Percentiles rank a stretch among this genome's conserved stretches.
phyloP scores from a whole-genome alignment of 2,113 vertebrate species.

The Pitta sordida region DNA sequence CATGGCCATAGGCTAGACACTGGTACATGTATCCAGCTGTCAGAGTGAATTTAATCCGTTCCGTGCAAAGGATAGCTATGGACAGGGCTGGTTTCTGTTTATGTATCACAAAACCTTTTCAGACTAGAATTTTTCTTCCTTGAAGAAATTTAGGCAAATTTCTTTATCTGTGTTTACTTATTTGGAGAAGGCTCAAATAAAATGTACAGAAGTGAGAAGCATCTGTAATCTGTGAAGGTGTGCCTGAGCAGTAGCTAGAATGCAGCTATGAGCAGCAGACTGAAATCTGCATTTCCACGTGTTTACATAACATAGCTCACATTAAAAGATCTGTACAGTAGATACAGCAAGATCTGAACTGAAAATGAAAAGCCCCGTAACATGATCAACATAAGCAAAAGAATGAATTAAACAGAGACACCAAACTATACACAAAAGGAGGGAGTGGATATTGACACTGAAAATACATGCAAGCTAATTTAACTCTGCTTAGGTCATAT shows the following conservation, averaged over 20 bases:
- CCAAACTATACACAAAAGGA: background rate
- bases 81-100: slow-evolving; percentile 48
- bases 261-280: background rate
- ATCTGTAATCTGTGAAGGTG: background rate
- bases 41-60: slow-evolving; percentile 65
- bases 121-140: background rate
- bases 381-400: background rate
- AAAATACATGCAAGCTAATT: background rate
- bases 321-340: background rate
- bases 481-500: background rate
- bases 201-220: background rate
- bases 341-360: background rate
- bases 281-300: background rate
- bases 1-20: slow-evolving; percentile 51
- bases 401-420: background rate
- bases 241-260: background rate
- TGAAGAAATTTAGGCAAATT: background rate
- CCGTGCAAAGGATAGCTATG: slow-evolving; percentile 40
- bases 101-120: background rate
- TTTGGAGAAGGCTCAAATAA: background rate
- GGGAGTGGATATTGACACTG: background rate
- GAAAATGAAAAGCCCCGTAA: background rate
- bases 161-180: background rate
- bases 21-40: slow-evolving; percentile 62
- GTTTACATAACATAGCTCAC: background rate